phyloP scores from a whole-genome alignment of 2,888 invertebrate species.

The Tupiocoris notatus region DNA sequence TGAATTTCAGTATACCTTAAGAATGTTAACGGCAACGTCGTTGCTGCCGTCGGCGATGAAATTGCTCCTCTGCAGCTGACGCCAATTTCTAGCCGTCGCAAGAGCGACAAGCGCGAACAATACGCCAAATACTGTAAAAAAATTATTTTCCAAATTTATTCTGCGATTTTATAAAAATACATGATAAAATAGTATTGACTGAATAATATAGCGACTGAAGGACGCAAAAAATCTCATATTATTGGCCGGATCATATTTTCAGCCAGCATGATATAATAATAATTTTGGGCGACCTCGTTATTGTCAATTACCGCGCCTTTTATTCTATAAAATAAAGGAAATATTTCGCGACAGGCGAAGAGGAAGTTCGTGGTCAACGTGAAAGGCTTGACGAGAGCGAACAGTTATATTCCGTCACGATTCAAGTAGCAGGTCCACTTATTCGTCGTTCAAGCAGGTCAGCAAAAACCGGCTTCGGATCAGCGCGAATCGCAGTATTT shows the following conservation, averaged over 20 bases:
- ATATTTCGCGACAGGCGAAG: background rate
- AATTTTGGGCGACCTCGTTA: too few relatives aligned
- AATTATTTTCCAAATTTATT: background rate
- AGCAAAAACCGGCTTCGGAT: background rate
- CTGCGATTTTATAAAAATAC: too few relatives aligned
- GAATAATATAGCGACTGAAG: too few relatives aligned
- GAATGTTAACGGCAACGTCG: conserved; percentile 58
- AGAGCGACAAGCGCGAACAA: background rate
- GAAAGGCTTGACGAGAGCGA: background rate
- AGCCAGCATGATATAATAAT: too few relatives aligned
- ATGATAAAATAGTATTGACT: too few relatives aligned
- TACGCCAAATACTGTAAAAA: background rate
- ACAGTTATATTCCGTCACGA: background rate
- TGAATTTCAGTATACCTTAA: conserved; percentile 55
- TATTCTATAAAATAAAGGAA: too few relatives aligned
- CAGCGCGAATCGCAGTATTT: background rate
- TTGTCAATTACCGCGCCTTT: too few relatives aligned
- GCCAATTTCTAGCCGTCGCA: conserved; percentile 9
- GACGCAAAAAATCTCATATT: too few relatives aligned
- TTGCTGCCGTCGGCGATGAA: conserved; percentile 60
- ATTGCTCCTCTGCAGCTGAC: conserved; percentile 52
- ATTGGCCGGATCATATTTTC: too few relatives aligned
- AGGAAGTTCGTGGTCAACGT: background rate
- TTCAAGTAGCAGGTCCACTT: background rate
- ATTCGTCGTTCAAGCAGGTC: background rate